Evolutionary conservation across 2,113 vertebrate species (phyloP), one percentile per base, ranked within the genome.

Genomic region (Forbesichthys agassizii): DNA sequence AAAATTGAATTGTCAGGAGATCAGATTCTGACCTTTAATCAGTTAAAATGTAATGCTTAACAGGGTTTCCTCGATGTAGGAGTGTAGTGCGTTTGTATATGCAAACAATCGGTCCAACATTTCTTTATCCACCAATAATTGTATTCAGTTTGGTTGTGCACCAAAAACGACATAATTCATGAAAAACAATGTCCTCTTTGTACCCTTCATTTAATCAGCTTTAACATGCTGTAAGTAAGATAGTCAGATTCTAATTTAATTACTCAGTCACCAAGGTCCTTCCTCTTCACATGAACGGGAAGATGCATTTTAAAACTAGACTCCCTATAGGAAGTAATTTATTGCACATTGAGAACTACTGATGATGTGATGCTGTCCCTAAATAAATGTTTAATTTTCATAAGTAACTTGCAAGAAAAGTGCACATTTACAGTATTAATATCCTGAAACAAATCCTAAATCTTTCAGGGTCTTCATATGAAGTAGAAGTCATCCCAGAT

Each of bases 181-280:
- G 36, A 42, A 42, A 42, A 6, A 27, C 27, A 27, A 42, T 51
- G 49, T 77, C 69, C 67, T 63, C 54, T 63, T 13, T 0, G 18
- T 67, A 47, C 74, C 70, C 74, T 73, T 33, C 84, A 66, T 46
- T 58, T 77, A 80, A 81, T 63, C 81, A 78, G 78, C 81, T 84
- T 86, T 86, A 80, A 59, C 48, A 7, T 64, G 20, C 68, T 57
- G 51, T n/a, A 57, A 65, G 46, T 80, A 84, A 90, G 81, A 81
- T 77, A 88, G 82, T 89, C 66, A 77, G 69, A 75, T 81, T 79
- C 65, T 47, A 84, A 68, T 69, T 80, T 27, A 16, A 59, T 55
- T 78, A 46, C 69, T 65, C 33, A 65, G 71, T 66, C 73, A 68
- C 33, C 27, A 36, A 81, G 42, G 13, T 52, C 33, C 12, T 16